Evolutionary conservation across 2,113 vertebrate species (phyloP), one percentile per base, ranked within the genome.

Genomic region (Pomatostomus ruficeps): DNA sequence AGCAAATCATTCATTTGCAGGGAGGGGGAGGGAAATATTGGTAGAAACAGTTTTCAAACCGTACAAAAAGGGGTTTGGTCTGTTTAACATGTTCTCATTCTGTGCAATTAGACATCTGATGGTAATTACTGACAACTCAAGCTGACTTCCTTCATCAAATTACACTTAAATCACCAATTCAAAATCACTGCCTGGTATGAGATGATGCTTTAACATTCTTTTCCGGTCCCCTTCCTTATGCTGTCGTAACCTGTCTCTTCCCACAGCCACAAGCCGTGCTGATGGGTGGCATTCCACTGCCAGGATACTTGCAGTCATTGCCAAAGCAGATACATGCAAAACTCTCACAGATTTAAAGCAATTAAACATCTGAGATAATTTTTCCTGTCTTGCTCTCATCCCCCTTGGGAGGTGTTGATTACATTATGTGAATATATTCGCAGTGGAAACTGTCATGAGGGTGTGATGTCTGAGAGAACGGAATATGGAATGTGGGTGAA

Each of bases 81-180:
- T 66, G 62, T 67, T 85, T 42, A 90, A 42, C 23, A 5, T 62
- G 63, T 77, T 93, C 43, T 85, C 33, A 40, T 65, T 87, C 57
- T 82, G 25, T 63, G 73, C 52, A 93, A 74, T 95, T 95, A 95
- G 49, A 78, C 46, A 61, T 66, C 54, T 91, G 43, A 70, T 89
- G 26, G 38, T 82, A 72, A 91, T 93, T 83, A 88, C 26, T 73
- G 85, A 62, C 71, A 46, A 58, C 42, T 85, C 54, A 82, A 68
- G 38, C 54, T 55, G 74, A 68, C 71, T 58, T 85, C 55, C 38
- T 88, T 93, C 70, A 52, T 88, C 42, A 67, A 74, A 68, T 88
- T 58, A 58, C 13, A 3, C 24, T 79, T 82, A 85, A 95, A 79
- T 88, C 23, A 43, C 46, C 43, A 51, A 19, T 51, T 93, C 35